Percentiles rank a stretch among this genome's conserved stretches.
Evolutionary conservation across 2,888 invertebrate genomes (phyloP).

Genomic region (Drosophila longiperda): DNA sequence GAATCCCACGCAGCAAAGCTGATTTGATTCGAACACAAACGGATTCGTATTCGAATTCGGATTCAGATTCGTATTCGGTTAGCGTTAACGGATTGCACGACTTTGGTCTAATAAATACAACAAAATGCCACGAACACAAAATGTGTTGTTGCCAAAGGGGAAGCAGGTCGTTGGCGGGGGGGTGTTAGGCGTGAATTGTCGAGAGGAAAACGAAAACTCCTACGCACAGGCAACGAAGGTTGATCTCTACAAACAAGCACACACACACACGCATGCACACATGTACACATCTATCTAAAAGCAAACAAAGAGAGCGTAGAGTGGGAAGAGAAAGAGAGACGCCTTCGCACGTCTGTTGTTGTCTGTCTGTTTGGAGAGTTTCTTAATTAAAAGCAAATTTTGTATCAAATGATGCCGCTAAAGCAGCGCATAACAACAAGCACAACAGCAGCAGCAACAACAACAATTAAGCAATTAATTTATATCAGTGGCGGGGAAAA

Average conservation of each 20-base stretch:
- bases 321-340: constrained; percentile 8
- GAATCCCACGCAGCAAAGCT: constrained; percentile 75
- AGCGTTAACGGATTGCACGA: constrained; percentile 78
- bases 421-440: constrained; percentile 35
- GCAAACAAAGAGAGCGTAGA: constrained; percentile 5
- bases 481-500: constrained; percentile 70
- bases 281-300: constrained; percentile 1
- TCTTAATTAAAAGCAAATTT: constrained; percentile 77
- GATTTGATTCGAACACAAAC: constrained; percentile 31
- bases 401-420: constrained; percentile 67
- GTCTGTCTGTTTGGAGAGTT: constrained; percentile 58
- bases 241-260: constrained; percentile 37
- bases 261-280: neutral
- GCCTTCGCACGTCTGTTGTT: constrained; percentile 29
- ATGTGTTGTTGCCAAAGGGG: neutral
- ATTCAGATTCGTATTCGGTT: constrained; percentile 51
- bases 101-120: constrained; percentile 73
- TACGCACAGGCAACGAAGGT: constrained; percentile 74
- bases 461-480: constrained; percentile 77
- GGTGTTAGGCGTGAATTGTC: constrained; percentile 12
- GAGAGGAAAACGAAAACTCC: constrained; percentile 66
- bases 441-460: constrained; percentile 20
- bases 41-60: neutral
- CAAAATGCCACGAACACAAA: constrained; percentile 26
- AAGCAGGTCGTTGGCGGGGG: neutral